phyloP scores from a whole-genome alignment of 2,888 invertebrate species.

The Idaea straminata region DNA sequence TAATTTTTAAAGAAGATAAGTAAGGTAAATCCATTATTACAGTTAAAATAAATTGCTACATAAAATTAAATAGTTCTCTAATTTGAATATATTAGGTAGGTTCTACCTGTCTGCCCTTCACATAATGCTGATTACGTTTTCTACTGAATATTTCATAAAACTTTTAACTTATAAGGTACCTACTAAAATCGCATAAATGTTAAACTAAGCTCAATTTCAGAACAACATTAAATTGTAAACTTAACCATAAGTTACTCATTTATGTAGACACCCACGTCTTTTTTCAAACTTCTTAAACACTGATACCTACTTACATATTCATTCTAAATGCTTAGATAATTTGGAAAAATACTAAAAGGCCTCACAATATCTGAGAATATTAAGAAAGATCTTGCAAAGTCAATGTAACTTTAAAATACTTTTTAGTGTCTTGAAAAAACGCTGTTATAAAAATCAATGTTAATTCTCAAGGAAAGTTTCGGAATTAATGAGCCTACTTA shows the following conservation, averaged over 20 bases:
- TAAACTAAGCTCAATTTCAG: neutral
- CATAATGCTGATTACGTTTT: too few relatives aligned
- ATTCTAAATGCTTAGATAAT: slow-evolving; percentile 13
- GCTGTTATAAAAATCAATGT: slow-evolving; percentile 37
- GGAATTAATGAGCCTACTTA: slow-evolving; percentile 30
- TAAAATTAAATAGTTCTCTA: too few relatives aligned
- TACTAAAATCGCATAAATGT: too few relatives aligned
- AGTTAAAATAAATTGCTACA: too few relatives aligned
- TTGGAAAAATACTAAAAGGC: slow-evolving; percentile 15
- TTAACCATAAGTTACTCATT: neutral
- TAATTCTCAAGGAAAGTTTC: slow-evolving; percentile 26
- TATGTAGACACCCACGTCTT: neutral
- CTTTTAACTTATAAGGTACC: too few relatives aligned
- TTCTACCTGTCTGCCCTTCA: too few relatives aligned
- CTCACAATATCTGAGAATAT: slow-evolving; percentile 22
- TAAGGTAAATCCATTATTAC: too few relatives aligned
- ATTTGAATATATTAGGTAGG: too few relatives aligned
- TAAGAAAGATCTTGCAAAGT: slow-evolving; percentile 33
- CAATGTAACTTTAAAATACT: slow-evolving; percentile 29
- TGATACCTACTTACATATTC: neutral
- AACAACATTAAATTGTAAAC: neutral
- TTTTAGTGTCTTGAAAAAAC: slow-evolving; percentile 27
- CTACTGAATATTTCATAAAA: too few relatives aligned
- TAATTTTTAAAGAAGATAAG: too few relatives aligned
- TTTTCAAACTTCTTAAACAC: neutral